Base-by-base conservation (phyloP, 1,140 invertebrate species). In the Elymnias hypermnestra region DNA sequence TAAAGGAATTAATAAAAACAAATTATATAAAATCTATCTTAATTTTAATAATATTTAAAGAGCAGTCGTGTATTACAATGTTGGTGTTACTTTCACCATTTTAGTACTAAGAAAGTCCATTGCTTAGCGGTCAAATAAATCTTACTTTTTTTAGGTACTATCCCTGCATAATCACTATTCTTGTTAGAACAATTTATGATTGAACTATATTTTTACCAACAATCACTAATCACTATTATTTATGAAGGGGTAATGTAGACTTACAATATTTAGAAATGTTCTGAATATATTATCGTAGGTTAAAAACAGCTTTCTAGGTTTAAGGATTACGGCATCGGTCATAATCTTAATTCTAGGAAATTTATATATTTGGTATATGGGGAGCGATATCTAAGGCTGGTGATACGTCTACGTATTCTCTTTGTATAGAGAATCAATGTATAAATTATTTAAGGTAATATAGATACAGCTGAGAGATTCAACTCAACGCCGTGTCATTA, bases 391-490 rank as follows among this genome's bases (percentile, higher is more conserved):
- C 59, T 69, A 81, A 81, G 76, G 76, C 74, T 81, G 76, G 76
- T 81, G 76, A 81, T 81, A 72, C 61, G 63, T 66, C 62, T 73
- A 69, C 59, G 51, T 65, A 65, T 63, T 58, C 51, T 67, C 62
- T 69, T 50, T 54, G 53, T 65, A 63, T 54, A 68, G 56, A 60
- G 53, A 52, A 58, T n/a, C 65, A 66, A 63, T 64, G 51, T 64
- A 65, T 63, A 61, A 70, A 65, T 61, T 61, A 58, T 62, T 39
- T 74, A 72, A 74, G 69, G 63, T 78, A 72, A 66, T 54, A 65
- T 72, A 72, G 50, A 72, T 66, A 66, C 63, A 76, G 60, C 70
- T 79, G 70, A 64, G 66, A 79, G 68, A 72, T 75, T 53, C 71
- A 74, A 74, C 65, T 65, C 65, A 60, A 74, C 69, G 71, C 72